These are phyloP conservation scores for Drosophila kikkawai DNA, from an alignment of 1,140 invertebrate genomes.

Conservation along the genomic window DNA sequence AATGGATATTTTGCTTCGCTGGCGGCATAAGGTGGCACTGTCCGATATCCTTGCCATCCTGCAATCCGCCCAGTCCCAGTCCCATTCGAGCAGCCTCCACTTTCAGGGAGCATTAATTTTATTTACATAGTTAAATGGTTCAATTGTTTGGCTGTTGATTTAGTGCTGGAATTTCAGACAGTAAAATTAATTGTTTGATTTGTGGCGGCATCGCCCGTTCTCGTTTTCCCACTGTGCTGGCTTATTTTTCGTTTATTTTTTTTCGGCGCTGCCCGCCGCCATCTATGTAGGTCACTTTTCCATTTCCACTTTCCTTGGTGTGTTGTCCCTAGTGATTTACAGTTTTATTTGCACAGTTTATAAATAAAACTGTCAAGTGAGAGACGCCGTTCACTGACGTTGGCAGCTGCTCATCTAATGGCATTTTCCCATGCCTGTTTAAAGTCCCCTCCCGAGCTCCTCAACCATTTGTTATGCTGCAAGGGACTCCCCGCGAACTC, in stretches of 20 bases:
- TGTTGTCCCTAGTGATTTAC: constrained; percentile 64
- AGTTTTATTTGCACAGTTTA: constrained; percentile 82
- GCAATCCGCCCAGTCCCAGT: not conserved
- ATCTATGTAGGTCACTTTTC: constrained; percentile 64
- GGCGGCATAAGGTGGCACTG: constrained; percentile 58
- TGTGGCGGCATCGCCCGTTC: constrained; percentile 54
- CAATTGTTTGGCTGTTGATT: constrained; percentile 82
- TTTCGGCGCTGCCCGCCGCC: constrained; percentile 21
- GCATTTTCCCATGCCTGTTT: constrained; percentile 58
- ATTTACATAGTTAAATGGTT: constrained; percentile 83
- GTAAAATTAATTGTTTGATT: constrained; percentile 81
- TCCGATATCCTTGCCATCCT: constrained; percentile 15
- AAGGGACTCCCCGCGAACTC: not conserved
- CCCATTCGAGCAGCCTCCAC: constrained; percentile 2
- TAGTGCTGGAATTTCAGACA: constrained; percentile 79
- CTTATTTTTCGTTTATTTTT: constrained; percentile 20
- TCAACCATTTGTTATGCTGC: constrained; percentile 56
- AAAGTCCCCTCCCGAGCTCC: constrained; percentile 22
- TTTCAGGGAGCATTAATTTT: constrained; percentile 70
- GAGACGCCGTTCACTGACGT: constrained; percentile 57
- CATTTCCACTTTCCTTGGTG: constrained; percentile 15
- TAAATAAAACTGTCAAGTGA: constrained; percentile 78
- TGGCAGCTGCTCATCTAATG: constrained; percentile 75
- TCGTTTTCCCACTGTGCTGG: constrained; percentile 17
- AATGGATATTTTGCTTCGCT: constrained; percentile 71